phyloP scores from a whole-genome alignment of 2,797 vertebrate species.

The Periparus ater region DNA sequence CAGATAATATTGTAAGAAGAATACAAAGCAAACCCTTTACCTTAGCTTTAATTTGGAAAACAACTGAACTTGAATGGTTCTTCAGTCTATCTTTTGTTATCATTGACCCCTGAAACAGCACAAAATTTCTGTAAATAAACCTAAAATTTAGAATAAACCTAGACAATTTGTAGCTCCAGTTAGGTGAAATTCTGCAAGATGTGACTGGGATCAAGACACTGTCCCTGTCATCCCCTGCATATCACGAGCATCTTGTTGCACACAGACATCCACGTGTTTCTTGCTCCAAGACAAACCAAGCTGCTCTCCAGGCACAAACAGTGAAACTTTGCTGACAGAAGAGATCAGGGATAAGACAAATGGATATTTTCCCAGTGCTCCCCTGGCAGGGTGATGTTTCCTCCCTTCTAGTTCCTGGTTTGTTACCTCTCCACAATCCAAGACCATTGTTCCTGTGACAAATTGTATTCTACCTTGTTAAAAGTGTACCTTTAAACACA shows the following conservation, averaged over 20 bases:
- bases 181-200: not conserved
- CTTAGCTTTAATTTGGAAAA: not conserved
- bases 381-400: not conserved
- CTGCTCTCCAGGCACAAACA: not conserved
- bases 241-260: rapidly evolving
- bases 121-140: not conserved
- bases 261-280: rapidly evolving
- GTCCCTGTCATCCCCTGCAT: not conserved
- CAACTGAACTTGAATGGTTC: not conserved
- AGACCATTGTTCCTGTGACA: rapidly evolving
- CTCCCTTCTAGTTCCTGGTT: not conserved
- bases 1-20: not conserved
- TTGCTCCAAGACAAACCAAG: not conserved
- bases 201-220: not conserved
- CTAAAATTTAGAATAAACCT: not conserved
- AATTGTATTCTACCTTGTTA: not conserved
- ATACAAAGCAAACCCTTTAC: not conserved
- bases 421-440: not conserved
- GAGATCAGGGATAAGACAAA: not conserved
- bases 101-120: not conserved
- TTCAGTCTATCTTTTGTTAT: not conserved
- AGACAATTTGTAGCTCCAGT: not conserved
- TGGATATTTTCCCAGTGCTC: not conserved
- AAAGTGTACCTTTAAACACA: not conserved
- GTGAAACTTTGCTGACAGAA: not conserved